Percentiles rank a stretch among this genome's conserved stretches.
These are phyloP conservation scores for Hydroisotoma schaefferi DNA, from an alignment of 2,888 invertebrate genomes.

Conservation along the genomic window DNA sequence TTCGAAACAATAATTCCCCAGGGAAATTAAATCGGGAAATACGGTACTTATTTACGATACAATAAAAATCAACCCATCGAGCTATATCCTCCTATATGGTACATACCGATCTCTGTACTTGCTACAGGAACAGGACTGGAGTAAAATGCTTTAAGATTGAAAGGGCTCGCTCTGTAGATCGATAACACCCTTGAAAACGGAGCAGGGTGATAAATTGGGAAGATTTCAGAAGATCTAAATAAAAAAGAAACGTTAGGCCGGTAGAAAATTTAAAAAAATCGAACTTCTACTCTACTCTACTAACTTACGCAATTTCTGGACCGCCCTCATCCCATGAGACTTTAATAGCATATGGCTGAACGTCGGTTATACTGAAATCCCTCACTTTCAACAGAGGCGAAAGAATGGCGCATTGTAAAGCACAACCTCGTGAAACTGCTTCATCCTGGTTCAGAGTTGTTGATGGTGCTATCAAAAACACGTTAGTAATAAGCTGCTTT, in stretches of 20 bases:
- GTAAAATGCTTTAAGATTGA: conserved; percentile 82
- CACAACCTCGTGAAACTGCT: conserved; percentile 93
- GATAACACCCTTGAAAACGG: conserved; percentile 94
- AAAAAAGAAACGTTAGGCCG: neutral
- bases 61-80: no score
- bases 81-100: no score
- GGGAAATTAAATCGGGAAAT: no score
- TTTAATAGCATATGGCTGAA: conserved; percentile 83
- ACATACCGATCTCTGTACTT: conserved; percentile 72
- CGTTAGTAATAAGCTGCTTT: conserved; percentile 80
- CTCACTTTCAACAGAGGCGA: conserved; percentile 95
- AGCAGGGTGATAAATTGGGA: conserved; percentile 79
- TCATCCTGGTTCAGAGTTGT: conserved; percentile 98
- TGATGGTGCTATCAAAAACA: conserved; percentile 67
- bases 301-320: conserved; percentile 59
- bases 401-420: conserved; percentile 89
- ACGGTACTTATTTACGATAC: no score
- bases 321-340: conserved; percentile 72
- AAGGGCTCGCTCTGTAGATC: conserved; percentile 83
- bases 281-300: neutral
- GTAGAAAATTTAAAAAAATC: neutral
- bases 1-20: no score
- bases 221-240: conserved; percentile 75
- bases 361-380: conserved; percentile 90
- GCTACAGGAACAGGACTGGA: conserved; percentile 69